These are phyloP conservation scores for Cremastinae sp. DNA, from an alignment of 2,888 invertebrate species.

Conservation along the genomic window DNA sequence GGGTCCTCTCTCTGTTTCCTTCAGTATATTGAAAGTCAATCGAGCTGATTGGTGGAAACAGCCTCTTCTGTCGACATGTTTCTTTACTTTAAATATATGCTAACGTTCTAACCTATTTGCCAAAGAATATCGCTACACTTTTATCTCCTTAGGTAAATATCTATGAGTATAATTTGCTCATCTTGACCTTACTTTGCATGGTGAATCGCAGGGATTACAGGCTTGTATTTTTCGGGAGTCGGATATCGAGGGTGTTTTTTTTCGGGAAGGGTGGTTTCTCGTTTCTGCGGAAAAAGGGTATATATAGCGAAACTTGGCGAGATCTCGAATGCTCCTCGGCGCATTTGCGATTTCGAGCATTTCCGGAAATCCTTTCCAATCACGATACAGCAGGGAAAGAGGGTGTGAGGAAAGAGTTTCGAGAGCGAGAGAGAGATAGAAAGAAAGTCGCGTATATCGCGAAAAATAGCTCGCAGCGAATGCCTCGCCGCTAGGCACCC, in stretches of 20 bases:
- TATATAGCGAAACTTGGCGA: constrained; percentile 6
- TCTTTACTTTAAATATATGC: constrained; percentile 48
- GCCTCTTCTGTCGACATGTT: constrained; percentile 29
- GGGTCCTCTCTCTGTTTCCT: constrained; percentile 20
- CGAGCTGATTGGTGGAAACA: constrained; percentile 48
- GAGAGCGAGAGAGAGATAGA: constrained; percentile 35
- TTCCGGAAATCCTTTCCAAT: constrained; percentile 64
- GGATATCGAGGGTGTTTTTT: constrained; percentile 3
- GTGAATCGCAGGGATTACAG: background rate
- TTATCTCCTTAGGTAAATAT: constrained; percentile 21
- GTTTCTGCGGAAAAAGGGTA: constrained; percentile 21
- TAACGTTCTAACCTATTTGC: constrained; percentile 38
- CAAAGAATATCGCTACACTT: constrained; percentile 23
- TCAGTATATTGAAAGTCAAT: constrained; percentile 39
- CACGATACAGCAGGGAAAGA: constrained; percentile 48
- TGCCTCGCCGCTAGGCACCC: constrained; percentile 47
- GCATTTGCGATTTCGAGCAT: constrained; percentile 51
- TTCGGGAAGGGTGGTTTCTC: constrained; percentile 27
- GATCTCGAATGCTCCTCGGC: constrained; percentile 31
- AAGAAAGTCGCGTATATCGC: constrained; percentile 25
- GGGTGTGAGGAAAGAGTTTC: background rate
- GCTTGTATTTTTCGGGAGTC: constrained; percentile 7
- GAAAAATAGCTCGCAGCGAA: constrained; percentile 41
- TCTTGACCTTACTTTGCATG: background rate
- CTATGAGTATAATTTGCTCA: background rate